Evolutionary conservation across 2,797 vertebrate genomes (phyloP), one percentile per base, ranked within the genome.

Genomic region (Helostoma temminkii): DNA sequence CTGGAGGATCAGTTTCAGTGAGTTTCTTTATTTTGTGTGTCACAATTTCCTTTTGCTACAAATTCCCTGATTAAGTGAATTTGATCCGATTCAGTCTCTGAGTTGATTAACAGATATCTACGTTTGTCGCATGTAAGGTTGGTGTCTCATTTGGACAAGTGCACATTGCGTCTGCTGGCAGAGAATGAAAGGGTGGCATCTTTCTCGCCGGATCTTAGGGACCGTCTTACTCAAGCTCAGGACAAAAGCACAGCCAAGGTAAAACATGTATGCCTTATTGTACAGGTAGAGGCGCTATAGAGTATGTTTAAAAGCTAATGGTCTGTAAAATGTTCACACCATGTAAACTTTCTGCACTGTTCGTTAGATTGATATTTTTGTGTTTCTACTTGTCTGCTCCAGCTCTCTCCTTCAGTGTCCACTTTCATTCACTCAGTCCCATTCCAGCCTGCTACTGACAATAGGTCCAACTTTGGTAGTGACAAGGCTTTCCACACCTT

Each of bases 381-480:
- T 41, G 3, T 62, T 14, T 22, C 32, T 34, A 37, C 12, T 26
- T 11, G 10, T 60, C 12, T 54, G 1, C 61, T 88, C 24, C 68
- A 99, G 98, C 95, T 96, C n/a, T 96, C 95, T 80, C 93, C 96
- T 7, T 88, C 90, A 64, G 91, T 93, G 65, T 94, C 95, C 2
- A 93, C 95, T 28, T 95, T 96, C 81, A 94, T 98, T 71, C 97
- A 98, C 71, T 97, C 97, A n/a, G 98, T 99, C 80, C 94, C 98
- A 1, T 99, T 99, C 87, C 96, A 98, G 81, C 97, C 98, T n/a
- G 96, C 97, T 79, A 99, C 97, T 1, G 98, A 99, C 91, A 99
- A 99, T 89, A 95, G 98, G 19, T 96, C 96, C 59, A 99, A 99
- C 89, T 99, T 99, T 39, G 90, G 92, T 48, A 98, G 94, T 83